Evolutionary conservation across 2,888 invertebrate species (phyloP).

Genomic region (Shargacucullia verbasci): DNA sequence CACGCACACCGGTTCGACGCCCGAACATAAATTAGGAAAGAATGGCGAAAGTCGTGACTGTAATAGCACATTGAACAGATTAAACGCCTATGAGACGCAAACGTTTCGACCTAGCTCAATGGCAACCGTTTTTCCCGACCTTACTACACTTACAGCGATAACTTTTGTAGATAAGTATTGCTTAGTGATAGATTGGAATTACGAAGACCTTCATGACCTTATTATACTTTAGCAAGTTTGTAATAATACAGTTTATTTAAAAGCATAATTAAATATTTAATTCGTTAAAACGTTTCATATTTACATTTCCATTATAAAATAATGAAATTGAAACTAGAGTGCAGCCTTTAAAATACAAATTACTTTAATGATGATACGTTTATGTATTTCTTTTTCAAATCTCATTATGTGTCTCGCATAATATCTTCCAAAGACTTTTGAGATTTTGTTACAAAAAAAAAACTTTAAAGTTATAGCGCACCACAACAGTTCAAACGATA

Average conservation of each 20-base stretch:
- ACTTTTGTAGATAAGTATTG: slow-evolving; percentile 35
- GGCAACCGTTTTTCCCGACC: slow-evolving; percentile 53
- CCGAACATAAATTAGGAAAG: slow-evolving; percentile 79
- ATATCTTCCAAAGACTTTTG: no score
- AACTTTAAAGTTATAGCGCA: background rate
- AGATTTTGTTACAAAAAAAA: no score
- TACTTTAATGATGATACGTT: slow-evolving; percentile 15
- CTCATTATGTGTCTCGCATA: background rate
- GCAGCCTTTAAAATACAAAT: slow-evolving; percentile 5
- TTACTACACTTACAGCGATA: slow-evolving; percentile 42
- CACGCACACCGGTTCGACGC: slow-evolving; percentile 51
- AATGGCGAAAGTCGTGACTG: slow-evolving; percentile 83
- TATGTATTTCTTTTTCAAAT: slow-evolving; percentile 8
- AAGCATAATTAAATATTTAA: slow-evolving; percentile 3
- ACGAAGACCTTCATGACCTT: background rate
- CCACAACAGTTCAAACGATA: slow-evolving; percentile 42
- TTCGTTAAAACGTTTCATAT: background rate
- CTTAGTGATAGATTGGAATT: slow-evolving; percentile 10
- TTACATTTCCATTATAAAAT: background rate
- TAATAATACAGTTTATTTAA: background rate
- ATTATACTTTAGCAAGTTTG: background rate
- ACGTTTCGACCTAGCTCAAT: slow-evolving; percentile 63
- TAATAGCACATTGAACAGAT: slow-evolving; percentile 84
- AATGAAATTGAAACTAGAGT: slow-evolving; percentile 2
- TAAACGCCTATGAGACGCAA: slow-evolving; percentile 75